These are phyloP conservation scores for Gadopsis marmoratus DNA, from an alignment of 2,797 vertebrate species.

Conservation along the genomic window DNA sequence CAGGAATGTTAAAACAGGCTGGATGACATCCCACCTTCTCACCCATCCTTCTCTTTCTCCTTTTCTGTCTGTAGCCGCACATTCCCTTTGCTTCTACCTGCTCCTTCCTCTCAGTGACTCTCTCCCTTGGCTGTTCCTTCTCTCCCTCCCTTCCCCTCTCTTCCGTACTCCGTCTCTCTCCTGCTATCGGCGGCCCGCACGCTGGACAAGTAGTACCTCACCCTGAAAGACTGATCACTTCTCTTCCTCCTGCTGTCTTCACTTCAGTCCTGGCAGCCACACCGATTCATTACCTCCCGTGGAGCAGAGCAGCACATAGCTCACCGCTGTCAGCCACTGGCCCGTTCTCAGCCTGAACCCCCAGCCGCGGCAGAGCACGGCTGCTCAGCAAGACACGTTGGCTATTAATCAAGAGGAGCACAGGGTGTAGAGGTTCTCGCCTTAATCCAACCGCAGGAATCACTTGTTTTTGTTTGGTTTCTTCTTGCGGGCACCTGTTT, in stretches of 20 bases:
- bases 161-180: constrained; percentile 25
- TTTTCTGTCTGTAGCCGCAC: neutral
- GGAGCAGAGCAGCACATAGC: constrained; percentile 67
- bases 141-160: neutral
- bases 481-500: constrained; percentile 27
- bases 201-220: constrained; percentile 57
- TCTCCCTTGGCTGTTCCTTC: neutral
- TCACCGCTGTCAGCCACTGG: constrained; percentile 63
- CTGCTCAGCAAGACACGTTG: constrained; percentile 51
- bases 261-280: constrained; percentile 62
- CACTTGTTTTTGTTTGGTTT: constrained; percentile 30
- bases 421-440: constrained; percentile 20
- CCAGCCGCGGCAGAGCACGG: constrained; percentile 48
- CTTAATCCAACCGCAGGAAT: constrained; percentile 29
- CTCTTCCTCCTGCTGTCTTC: constrained; percentile 69
- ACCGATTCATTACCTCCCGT: constrained; percentile 75
- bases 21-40: constrained; percentile 29
- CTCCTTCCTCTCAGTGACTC: neutral
- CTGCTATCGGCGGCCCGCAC: constrained; percentile 53
- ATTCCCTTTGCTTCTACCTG: constrained; percentile 16
- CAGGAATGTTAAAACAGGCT: constrained; percentile 54
- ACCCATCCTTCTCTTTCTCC: constrained; percentile 23
- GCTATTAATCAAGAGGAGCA: constrained; percentile 66
- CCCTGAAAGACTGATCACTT: constrained; percentile 75
- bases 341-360: constrained; percentile 54